A percentile compares a stretch with the other conserved stretches of the same genome.
Evolutionary conservation across 2,797 vertebrate genomes (phyloP).

Genomic region (Fistularia tabacaria): DNA sequence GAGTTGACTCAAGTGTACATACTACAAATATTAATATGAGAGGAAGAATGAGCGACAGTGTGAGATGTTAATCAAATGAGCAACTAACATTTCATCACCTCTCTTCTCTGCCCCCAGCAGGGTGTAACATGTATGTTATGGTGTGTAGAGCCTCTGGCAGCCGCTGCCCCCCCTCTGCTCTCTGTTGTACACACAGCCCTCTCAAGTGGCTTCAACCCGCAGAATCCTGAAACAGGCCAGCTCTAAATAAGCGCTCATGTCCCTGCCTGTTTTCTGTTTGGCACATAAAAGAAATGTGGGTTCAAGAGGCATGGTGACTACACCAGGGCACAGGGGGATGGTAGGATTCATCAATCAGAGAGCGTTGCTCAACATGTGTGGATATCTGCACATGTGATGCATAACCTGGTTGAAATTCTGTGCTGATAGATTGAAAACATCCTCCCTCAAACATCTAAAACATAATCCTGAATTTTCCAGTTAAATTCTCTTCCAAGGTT

Average conservation of each 20-base stretch:
- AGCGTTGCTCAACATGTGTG: slow-evolving; percentile 2
- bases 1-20: not conserved
- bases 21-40: not conserved
- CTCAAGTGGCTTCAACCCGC: slow-evolving; percentile 60
- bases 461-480: not conserved
- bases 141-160: slow-evolving; percentile 30
- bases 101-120: slow-evolving; percentile 11
- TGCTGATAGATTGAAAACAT: not conserved
- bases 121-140: slow-evolving; percentile 19
- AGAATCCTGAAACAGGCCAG: slow-evolving; percentile 44
- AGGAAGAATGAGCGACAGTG: not conserved
- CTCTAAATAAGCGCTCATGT: slow-evolving; percentile 56
- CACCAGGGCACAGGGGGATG: slow-evolving; percentile 32
- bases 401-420: slow-evolving; percentile 13
- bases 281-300: slow-evolving; percentile 61
- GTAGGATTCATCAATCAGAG: slow-evolving; percentile 20
- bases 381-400: slow-evolving; percentile 6
- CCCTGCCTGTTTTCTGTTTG: slow-evolving; percentile 43
- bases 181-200: slow-evolving; percentile 27
- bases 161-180: slow-evolving; percentile 12
- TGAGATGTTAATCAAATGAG: not conserved
- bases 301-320: slow-evolving; percentile 41
- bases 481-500: too few relatives aligned
- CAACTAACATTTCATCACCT: slow-evolving; percentile 12
- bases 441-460: not conserved